Conservation (phyloP, 1,140 invertebrate genomes). For the Hylyphantes graminicola region DNA sequence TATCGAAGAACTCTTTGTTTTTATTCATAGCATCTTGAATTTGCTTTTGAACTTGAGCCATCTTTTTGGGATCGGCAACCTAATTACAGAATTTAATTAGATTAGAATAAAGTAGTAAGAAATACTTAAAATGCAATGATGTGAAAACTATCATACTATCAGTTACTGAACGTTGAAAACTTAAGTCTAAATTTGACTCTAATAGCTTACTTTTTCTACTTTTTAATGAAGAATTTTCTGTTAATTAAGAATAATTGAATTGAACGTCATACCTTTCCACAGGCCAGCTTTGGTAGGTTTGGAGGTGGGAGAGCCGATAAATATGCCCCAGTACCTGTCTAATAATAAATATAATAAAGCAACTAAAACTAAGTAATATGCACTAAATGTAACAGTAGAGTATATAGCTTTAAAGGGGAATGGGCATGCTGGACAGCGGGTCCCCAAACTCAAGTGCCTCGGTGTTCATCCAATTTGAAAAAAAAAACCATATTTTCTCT, state of each 20-base stretch:
- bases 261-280: constrained; percentile 66
- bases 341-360: constrained; percentile 35
- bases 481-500: too few species aligned
- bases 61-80: constrained; percentile 60
- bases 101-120: neutral
- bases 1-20: constrained; percentile 63
- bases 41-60: constrained; percentile 62
- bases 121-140: neutral
- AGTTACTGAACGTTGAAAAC: neutral
- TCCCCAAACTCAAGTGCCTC: too few species aligned
- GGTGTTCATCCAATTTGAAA: too few species aligned
- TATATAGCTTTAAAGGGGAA: too few species aligned
- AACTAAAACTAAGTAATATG: too few species aligned
- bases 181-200: neutral
- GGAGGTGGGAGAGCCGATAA: constrained; percentile 79
- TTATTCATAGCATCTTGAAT: constrained; percentile 62
- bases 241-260: too few species aligned
- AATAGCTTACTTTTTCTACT: too few species aligned
- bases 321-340: constrained; percentile 85
- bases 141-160: neutral
- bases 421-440: too few species aligned
- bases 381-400: too few species aligned
- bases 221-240: too few species aligned
- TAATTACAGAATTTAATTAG: neutral
- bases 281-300: constrained; percentile 72